Evolutionary conservation across 2,888 invertebrate genomes (phyloP), one percentile per base, ranked within the genome.

Genomic region (Brachynemurus nebulosus): DNA sequence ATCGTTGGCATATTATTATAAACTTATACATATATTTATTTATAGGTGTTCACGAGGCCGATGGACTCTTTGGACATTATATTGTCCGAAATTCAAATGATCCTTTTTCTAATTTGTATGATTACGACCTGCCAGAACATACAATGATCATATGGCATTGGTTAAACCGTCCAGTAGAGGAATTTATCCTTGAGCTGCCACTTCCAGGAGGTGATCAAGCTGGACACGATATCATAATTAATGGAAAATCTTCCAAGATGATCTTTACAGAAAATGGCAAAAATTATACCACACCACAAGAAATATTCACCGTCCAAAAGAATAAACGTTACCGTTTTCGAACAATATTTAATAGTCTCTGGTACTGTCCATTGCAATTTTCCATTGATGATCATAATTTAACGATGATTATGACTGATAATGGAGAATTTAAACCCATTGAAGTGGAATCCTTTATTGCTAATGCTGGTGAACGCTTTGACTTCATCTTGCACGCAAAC

Each of bases 131-230:
- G 7, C 61, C 65, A 3, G 66, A 68, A 45, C 71, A 71, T 54
- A 58, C 61, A 17, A 59, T 71, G 17, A 52, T 66, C 17, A 55
- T 71, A 35, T 65, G 65, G 53, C 70, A 72, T 52, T 72, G 71
- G 71, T 60, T 54, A 49, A 46, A 53, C 25, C 36, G 54, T 18
- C 42, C 54, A 4, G 54, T 57, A 7, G n/a, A n/a, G n/a, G n/a
- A n/a, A n/a, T n/a, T n/a, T n/a, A n/a, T n/a, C n/a, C n/a, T n/a
- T n/a, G n/a, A n/a, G n/a, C n/a, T n/a, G n/a, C n/a, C n/a, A n/a
- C n/a, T n/a, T n/a, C n/a, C n/a, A n/a, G 52, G 52, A 23, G 52
- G 50, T 36, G 48, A 53, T 44, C 44, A 59, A 7, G 48, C 51
- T 1, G n/a, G n/a, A n/a, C n/a, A n/a, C n/a, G n/a, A n/a, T n/a